Evolutionary conservation across 2,888 invertebrate genomes (phyloP).

Genomic region (Matsumyia berberina): DNA sequence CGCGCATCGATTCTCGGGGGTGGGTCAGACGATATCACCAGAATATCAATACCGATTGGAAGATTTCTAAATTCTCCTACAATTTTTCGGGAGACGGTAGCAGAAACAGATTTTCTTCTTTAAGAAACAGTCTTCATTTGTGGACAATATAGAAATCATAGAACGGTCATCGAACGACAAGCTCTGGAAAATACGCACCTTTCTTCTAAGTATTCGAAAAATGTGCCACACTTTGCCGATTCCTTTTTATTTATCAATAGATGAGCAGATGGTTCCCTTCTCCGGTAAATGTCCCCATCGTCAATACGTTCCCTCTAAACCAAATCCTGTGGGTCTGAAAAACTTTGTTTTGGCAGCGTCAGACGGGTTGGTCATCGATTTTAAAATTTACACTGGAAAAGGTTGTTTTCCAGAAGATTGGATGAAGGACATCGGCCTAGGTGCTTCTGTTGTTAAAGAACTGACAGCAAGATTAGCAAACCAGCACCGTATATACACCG

Average conservation of each 20-base stretch:
- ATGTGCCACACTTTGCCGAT: background rate
- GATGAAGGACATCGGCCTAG: constrained; percentile 17
- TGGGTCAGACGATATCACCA: too few relatives aligned
- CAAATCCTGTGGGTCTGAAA: constrained; percentile 7
- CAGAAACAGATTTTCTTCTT: constrained; percentile 2
- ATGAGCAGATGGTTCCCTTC: constrained; percentile 4
- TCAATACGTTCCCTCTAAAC: constrained; percentile 11
- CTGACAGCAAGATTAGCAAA: background rate
- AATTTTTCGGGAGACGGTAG: too few relatives aligned
- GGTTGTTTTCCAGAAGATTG: background rate
- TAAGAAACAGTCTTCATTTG: constrained; percentile 6
- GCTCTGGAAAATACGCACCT: background rate
- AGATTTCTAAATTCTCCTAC: too few relatives aligned
- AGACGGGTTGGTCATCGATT: constrained; percentile 6
- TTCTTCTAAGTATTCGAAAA: background rate
- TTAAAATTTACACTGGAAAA: background rate
- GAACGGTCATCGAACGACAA: background rate
- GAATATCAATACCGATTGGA: too few relatives aligned
- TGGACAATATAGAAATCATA: background rate
- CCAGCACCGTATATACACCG: background rate
- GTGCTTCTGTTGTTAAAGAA: constrained; percentile 12
- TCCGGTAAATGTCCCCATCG: constrained; percentile 6
- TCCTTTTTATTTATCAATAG: background rate
- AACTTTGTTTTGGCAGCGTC: constrained; percentile 4
- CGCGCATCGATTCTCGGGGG: too few relatives aligned